Evolutionary conservation across 1,140 invertebrate species (phyloP).

Genomic region (Episyrphus balteatus): DNA sequence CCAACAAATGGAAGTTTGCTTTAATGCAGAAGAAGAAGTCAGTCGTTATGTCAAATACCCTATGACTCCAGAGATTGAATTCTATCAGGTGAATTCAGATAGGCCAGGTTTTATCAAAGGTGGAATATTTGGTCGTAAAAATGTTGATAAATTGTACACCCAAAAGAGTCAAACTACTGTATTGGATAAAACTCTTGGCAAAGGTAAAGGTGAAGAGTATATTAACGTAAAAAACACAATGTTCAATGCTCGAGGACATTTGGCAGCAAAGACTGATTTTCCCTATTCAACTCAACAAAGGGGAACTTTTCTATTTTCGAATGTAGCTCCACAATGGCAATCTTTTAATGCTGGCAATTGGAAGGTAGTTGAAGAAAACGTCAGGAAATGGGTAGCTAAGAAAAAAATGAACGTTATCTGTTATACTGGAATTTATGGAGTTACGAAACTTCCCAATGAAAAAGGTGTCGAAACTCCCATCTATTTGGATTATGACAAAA

Average conservation of each 20-base stretch:
- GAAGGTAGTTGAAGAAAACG: slow-evolving; percentile 37
- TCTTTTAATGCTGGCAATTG: slow-evolving; percentile 51
- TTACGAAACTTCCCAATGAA: slow-evolving; percentile 39
- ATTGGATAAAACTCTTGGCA: slow-evolving; percentile 23
- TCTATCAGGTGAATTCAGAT: slow-evolving; percentile 25
- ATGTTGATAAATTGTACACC: slow-evolving; percentile 29
- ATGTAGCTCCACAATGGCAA: slow-evolving; percentile 50
- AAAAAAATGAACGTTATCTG: slow-evolving; percentile 37
- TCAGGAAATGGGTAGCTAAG: slow-evolving; percentile 28
- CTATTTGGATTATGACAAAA: slow-evolving; percentile 37
- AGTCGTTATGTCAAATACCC: slow-evolving; percentile 33
- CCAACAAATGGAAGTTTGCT: slow-evolving; percentile 35
- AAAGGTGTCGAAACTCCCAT: slow-evolving; percentile 34
- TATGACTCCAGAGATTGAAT: slow-evolving; percentile 19
- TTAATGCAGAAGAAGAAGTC: slow-evolving; percentile 25
- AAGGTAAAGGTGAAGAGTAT: slow-evolving; percentile 13
- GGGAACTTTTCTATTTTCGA: slow-evolving; percentile 49
- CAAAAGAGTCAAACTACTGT: slow-evolving; percentile 20
- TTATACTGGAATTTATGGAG: slow-evolving; percentile 46
- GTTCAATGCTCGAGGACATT: slow-evolving; percentile 50
- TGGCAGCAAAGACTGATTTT: slow-evolving; percentile 52
- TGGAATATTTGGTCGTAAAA: slow-evolving; percentile 22
- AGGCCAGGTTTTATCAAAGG: slow-evolving; percentile 25
- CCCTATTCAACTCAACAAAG: slow-evolving; percentile 47
- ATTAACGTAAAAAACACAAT: slow-evolving; percentile 19